phyloP scores from a whole-genome alignment of 2,888 invertebrate species.

The Acronicta aceris region DNA sequence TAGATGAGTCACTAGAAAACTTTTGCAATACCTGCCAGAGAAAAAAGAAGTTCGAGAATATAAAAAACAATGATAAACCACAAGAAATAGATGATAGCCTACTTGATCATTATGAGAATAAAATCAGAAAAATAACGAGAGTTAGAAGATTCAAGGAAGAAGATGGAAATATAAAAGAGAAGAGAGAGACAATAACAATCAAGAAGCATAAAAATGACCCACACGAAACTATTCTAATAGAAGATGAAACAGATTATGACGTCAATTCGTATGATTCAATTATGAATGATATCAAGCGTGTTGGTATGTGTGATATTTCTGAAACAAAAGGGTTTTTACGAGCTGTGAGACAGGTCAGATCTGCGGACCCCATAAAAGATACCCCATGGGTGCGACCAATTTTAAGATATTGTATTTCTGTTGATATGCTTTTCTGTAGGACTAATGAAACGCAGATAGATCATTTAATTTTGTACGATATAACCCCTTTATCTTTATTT shows the following conservation, averaged over 20 bases:
- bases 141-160: slow-evolving; percentile 59
- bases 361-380: slow-evolving; percentile 12
- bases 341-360: slow-evolving; percentile 19
- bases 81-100: slow-evolving; percentile 31
- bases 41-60: not conserved
- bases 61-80: slow-evolving; percentile 1
- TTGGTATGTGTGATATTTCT: slow-evolving; percentile 1
- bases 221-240: slow-evolving; percentile 36
- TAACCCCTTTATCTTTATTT: not conserved
- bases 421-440: not conserved
- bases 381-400: not conserved
- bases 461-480: not conserved
- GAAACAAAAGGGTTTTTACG: slow-evolving; percentile 16
- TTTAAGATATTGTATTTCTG: slow-evolving; percentile 12
- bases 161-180: slow-evolving; percentile 66
- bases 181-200: slow-evolving; percentile 59
- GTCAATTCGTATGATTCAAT: slow-evolving; percentile 11
- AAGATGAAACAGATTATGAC: slow-evolving; percentile 30
- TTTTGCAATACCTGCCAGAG: not conserved
- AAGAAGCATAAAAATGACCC: slow-evolving; percentile 58
- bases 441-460: not conserved
- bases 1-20: not conserved
- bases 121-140: slow-evolving; percentile 61
- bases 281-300: not conserved
- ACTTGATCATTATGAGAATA: slow-evolving; percentile 63